Percentiles rank a stretch among this genome's conserved stretches.
These are phyloP conservation scores for Anoura caudifer DNA, from an alignment of 2,113 vertebrate species.

Conservation along the genomic window DNA sequence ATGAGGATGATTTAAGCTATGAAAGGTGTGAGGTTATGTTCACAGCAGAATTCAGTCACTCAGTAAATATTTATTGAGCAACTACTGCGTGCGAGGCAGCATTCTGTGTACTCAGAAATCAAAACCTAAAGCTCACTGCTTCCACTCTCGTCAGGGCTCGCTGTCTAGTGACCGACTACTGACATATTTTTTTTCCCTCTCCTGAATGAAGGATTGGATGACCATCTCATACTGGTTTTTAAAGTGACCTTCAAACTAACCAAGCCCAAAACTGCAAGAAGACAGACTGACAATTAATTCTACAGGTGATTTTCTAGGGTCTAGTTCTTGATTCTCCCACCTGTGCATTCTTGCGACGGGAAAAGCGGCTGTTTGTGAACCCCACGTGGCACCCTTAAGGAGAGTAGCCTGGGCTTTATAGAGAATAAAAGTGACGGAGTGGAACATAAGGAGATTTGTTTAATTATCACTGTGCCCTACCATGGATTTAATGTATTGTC, in stretches of 20 bases:
- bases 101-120: neutral
- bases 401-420: neutral
- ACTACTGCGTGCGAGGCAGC: neutral
- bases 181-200: neutral
- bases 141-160: neutral
- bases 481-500: neutral
- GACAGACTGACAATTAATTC: neutral
- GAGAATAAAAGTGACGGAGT: neutral
- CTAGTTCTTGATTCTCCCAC: neutral
- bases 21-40: neutral
- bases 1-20: constrained; percentile 2
- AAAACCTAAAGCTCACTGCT: neutral
- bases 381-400: neutral
- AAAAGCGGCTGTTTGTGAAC: neutral
- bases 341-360: neutral
- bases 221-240: neutral
- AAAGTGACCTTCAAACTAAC: neutral
- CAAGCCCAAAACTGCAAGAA: neutral
- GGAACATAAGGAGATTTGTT: neutral
- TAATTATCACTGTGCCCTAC: neutral
- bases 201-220: neutral
- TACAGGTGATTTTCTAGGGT: neutral
- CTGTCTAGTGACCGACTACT: neutral
- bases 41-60: neutral
- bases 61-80: neutral